These are phyloP conservation scores for Amphilophus citrinellus DNA, from an alignment of 2,113 vertebrate genomes.

Conservation along the genomic window DNA sequence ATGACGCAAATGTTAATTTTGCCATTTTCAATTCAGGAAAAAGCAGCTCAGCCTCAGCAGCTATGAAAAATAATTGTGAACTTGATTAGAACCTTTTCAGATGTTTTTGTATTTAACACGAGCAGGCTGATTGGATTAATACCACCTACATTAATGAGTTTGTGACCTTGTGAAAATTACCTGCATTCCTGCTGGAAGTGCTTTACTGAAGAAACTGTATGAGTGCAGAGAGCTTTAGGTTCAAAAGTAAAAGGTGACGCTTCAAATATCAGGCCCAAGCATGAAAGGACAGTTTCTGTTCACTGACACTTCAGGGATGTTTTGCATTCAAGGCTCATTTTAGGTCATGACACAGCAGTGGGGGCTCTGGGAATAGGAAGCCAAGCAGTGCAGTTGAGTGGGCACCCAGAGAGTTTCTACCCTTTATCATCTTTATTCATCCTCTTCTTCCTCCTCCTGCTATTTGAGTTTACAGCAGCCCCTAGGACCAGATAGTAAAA, in stretches of 20 bases:
- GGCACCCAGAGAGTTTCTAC: neutral
- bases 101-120: conserved; percentile 26
- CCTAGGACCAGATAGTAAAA: neutral
- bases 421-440: conserved; percentile 18
- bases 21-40: conserved; percentile 1
- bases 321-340: conserved; percentile 3
- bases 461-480: neutral
- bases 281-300: conserved; percentile 8
- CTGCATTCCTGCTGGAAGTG: conserved; percentile 2
- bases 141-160: conserved; percentile 14
- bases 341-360: neutral
- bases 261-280: neutral
- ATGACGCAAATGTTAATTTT: conserved; percentile 22
- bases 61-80: neutral
- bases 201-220: neutral
- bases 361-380: conserved; percentile 2
- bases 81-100: conserved; percentile 36
- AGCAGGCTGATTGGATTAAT: conserved; percentile 20
- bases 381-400: neutral
- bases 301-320: neutral
- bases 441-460: conserved; percentile 7
- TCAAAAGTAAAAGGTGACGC: neutral
- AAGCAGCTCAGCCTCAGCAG: neutral
- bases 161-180: conserved; percentile 16
- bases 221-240: neutral